Conservation (phyloP, 2,797 vertebrate species). For the Hephaestus fuliginosus region DNA sequence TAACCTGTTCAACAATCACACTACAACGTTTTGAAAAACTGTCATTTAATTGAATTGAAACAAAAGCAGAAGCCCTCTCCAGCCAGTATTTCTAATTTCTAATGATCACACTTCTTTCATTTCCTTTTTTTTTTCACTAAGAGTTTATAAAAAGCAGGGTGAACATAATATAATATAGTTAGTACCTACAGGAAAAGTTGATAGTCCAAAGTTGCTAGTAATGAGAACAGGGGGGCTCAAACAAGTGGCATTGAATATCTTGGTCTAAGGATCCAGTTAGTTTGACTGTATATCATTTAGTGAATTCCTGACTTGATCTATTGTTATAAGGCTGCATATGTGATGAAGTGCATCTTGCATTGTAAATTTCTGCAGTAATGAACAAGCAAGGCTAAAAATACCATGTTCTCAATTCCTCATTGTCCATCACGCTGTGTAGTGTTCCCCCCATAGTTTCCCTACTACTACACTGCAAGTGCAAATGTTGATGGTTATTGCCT, state of each 20-base stretch:
- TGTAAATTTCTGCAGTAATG: not conserved
- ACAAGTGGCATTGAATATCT: not conserved
- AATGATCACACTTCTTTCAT: conserved; percentile 16
- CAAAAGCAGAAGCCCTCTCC: not conserved
- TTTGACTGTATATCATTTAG: not conserved
- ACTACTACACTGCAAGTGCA: not conserved
- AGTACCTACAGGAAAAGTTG: conserved; percentile 6
- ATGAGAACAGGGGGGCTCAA: not conserved
- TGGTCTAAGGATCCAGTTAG: not conserved
- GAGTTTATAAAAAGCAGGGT: not conserved
- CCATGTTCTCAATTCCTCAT: not conserved
- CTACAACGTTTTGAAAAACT: conserved; percentile 23
- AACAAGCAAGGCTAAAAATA: not conserved
- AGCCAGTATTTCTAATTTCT: not conserved
- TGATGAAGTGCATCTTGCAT: not conserved
- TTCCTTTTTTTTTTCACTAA: not conserved
- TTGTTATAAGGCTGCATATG: not conserved
- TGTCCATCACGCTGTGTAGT: conserved; percentile 6
- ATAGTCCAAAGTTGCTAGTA: not conserved
- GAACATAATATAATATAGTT: not conserved
- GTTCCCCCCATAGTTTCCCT: not conserved
- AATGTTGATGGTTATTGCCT: conserved; percentile 1
- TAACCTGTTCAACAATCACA: conserved; percentile 20
- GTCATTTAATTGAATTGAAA: conserved; percentile 22
- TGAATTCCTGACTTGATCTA: conserved; percentile 15